Base-by-base conservation (phyloP, 2,797 vertebrate genomes). In the Anas flavirostris region DNA sequence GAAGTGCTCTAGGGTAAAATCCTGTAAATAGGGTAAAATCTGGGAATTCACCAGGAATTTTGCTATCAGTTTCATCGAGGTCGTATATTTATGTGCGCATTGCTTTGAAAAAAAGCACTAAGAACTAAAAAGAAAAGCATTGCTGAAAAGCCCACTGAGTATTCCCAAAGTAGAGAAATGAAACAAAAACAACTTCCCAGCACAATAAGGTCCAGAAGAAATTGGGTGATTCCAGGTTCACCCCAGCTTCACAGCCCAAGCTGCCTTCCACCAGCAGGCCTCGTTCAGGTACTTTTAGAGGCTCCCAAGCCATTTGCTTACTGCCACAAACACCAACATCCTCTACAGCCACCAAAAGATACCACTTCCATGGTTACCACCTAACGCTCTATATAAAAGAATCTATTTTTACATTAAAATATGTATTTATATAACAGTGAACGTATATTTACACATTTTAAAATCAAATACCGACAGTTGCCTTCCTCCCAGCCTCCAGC, bases 1-100 rank as follows among this genome's bases (percentile, higher is more conserved):
- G 53, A 69, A 78, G 60, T 8, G 28, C 39, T 7, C 8, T 2
- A 29, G 2, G 15, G 37, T 23, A 35, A 88, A 82, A 48, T 44
- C 12, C 4, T 25, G 56, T 68, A 21, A 18, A 18, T 19, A 23
- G 1, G 10, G 18, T 7, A 50, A 73, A 77, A 82, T 15, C 50
- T 13, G 41, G 15, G 41, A 33, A 31, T 53, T 83, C 31, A n/a
- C 13, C 28, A 23, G 31, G n/a, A 83, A 63, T 77, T 50, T 39
- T 12, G 3, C 59, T 7, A 6, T 4, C n/a, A 4, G 10, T 41
- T 46, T 31, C 76, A 46, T 8, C 5, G 9, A 63, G 19, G 35
- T 63, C 6, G 5, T 28, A 2, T 48, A 64, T 83, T 72, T 21
- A 59, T 3, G 29, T 33, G 0, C 0, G 0, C 4, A 4, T 28